Conservation (phyloP, 1,140 invertebrate genomes). For the Heliothis virescens region DNA sequence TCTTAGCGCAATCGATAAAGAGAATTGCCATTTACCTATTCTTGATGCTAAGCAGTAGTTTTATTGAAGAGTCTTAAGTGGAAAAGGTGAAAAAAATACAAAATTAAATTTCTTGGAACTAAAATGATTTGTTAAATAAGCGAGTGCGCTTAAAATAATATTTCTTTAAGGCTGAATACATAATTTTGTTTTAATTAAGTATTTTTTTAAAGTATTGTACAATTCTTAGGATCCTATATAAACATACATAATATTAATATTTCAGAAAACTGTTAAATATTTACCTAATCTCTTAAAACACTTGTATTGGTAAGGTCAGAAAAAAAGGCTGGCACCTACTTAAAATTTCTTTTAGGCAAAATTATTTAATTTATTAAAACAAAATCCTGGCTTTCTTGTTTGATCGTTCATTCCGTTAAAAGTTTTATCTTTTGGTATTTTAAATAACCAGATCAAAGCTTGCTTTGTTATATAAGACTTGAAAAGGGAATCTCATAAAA, state of each 20-base stretch:
- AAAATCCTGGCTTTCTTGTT: background rate
- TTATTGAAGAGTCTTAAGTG: too few species aligned
- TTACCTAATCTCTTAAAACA: constrained; percentile 1
- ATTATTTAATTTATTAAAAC: constrained; percentile 25
- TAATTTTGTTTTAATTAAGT: too few species aligned
- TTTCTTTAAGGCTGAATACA: too few species aligned
- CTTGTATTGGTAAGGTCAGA: background rate
- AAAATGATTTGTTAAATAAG: too few species aligned
- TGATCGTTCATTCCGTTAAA: constrained; percentile 31
- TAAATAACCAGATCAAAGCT: constrained; percentile 39
- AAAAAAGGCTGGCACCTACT: background rate
- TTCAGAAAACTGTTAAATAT: background rate
- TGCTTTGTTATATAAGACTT: background rate
- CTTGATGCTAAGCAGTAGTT: too few species aligned
- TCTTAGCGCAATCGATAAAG: background rate
- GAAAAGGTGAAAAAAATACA: too few species aligned
- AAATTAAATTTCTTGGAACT: too few species aligned
- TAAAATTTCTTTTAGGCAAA: constrained; percentile 1
- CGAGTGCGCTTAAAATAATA: too few species aligned
- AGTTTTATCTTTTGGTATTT: background rate
- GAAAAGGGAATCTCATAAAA: background rate
- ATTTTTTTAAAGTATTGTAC: too few species aligned
- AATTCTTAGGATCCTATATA: background rate
- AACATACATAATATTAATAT: background rate
- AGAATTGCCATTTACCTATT: too few species aligned